phyloP scores from a whole-genome alignment of 2,888 invertebrate species.

The Drosophila lacicola region DNA sequence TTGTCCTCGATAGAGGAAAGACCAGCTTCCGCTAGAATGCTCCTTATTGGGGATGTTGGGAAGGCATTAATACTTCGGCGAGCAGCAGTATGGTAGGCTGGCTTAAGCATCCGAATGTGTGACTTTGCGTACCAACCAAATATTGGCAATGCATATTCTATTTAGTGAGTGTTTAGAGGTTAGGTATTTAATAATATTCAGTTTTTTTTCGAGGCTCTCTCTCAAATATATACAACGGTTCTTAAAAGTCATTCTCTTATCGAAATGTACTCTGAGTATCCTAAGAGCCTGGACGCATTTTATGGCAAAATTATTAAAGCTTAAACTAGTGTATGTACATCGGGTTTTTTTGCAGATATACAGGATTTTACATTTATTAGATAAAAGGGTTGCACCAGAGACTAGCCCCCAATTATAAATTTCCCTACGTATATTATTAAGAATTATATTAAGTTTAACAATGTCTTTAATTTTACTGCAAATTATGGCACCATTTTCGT shows the following conservation, averaged over 20 bases:
- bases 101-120: too few species aligned
- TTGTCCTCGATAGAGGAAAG: not conserved
- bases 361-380: not conserved
- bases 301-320: too few species aligned
- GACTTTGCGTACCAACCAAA: too few species aligned
- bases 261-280: not conserved
- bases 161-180: not conserved
- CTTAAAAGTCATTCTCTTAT: not conserved
- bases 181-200: constrained; percentile 2
- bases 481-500: constrained; percentile 11
- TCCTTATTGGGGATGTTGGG: constrained; percentile 4
- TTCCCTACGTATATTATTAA: constrained; percentile 1
- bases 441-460: constrained; percentile 5
- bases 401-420: not conserved
- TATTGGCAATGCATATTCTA: constrained; percentile 5
- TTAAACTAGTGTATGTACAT: too few species aligned
- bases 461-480: constrained; percentile 2
- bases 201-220: not conserved
- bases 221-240: constrained; percentile 1
- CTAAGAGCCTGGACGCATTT: not conserved
- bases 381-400: constrained; percentile 1
- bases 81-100: constrained; percentile 1
- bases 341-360: too few species aligned
- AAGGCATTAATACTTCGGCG: constrained; percentile 4
- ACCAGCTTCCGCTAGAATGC: constrained; percentile 1